These are phyloP conservation scores for Chamaea fasciata DNA, from an alignment of 2,113 vertebrate genomes.

Conservation along the genomic window DNA sequence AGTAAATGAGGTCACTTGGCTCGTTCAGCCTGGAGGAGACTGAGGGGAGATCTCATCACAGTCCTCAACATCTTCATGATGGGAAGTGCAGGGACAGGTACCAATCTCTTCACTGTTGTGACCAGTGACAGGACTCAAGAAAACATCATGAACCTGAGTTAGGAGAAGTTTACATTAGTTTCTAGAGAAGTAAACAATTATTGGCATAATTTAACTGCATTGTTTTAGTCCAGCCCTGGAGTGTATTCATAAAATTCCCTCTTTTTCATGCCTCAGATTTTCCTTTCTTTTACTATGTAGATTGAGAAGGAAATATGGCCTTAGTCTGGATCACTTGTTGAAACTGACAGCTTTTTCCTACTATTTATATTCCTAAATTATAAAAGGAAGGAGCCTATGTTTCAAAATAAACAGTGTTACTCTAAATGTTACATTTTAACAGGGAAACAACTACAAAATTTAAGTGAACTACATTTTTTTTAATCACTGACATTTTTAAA, in stretches of 20 bases:
- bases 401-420: not conserved
- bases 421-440: not conserved
- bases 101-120: not conserved
- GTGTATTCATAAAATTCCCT: not conserved
- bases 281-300: not conserved
- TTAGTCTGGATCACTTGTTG: not conserved
- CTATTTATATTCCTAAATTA: not conserved
- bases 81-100: rapidly evolving
- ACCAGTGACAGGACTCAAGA: not conserved
- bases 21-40: not conserved
- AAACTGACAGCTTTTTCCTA: not conserved
- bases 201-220: not conserved
- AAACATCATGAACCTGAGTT: not conserved
- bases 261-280: not conserved
- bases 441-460: not conserved
- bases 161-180: not conserved
- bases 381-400: not conserved
- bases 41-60: not conserved
- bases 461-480: not conserved
- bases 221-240: not conserved
- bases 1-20: not conserved
- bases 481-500: not conserved
- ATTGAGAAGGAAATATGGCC: not conserved
- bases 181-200: not conserved
- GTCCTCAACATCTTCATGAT: not conserved